Conservation (phyloP, 2,113 vertebrate genomes). For the Malurus cyaneus region DNA sequence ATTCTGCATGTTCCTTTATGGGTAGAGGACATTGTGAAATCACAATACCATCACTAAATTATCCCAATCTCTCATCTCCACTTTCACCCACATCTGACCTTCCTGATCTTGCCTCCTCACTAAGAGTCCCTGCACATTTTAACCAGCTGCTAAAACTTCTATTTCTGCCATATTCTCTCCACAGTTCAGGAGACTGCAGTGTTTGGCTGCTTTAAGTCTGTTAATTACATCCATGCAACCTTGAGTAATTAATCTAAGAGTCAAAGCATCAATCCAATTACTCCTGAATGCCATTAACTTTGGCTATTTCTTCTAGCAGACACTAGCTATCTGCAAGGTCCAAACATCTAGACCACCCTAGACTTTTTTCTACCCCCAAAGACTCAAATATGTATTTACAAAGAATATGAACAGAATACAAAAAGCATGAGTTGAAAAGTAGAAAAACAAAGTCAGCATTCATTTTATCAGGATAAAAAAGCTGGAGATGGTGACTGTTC, state of each 20-base stretch:
- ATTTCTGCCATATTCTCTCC: background rate
- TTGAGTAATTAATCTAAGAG: background rate
- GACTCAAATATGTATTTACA: accelerated
- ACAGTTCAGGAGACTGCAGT: background rate
- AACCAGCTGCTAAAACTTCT: background rate
- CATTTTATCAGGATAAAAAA: background rate
- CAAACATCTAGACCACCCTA: background rate
- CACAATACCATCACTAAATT: background rate
- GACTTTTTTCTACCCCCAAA: background rate
- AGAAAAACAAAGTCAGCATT: background rate
- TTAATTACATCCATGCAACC: background rate
- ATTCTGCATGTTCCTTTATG: background rate
- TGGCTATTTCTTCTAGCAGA: background rate
- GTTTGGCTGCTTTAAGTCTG: background rate
- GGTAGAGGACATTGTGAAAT: background rate
- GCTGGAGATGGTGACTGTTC: background rate
- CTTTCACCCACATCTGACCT: background rate
- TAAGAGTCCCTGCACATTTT: background rate
- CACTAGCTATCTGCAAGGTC: background rate
- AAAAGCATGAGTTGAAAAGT: background rate
- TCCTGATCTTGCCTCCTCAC: background rate
- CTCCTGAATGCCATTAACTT: background rate
- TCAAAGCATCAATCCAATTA: background rate
- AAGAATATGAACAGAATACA: background rate
- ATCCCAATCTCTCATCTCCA: background rate